Conservation (phyloP, 2,113 vertebrate species). For the Chlamydotis undulata region DNA sequence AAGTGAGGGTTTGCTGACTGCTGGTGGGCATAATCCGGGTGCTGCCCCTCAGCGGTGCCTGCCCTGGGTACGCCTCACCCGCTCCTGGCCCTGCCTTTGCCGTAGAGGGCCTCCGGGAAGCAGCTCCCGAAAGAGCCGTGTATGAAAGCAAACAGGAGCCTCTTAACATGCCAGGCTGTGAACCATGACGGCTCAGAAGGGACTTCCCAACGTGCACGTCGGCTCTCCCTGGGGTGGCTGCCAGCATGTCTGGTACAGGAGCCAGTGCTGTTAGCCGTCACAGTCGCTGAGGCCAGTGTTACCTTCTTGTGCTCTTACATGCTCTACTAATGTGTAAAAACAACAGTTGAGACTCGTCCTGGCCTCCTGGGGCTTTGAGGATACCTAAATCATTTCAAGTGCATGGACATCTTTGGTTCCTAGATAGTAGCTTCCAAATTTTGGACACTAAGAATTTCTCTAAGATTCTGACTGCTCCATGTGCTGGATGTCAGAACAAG, state of each 20-base stretch:
- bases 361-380: not conserved
- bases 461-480: accelerated
- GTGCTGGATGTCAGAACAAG: not conserved
- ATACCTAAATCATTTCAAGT: not conserved
- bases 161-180: not conserved
- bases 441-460: not conserved
- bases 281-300: accelerated
- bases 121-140: not conserved
- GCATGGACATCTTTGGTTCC: not conserved
- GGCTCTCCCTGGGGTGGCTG: not conserved
- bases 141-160: not conserved
- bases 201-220: not conserved
- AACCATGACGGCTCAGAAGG: not conserved
- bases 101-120: not conserved
- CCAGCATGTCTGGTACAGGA: not conserved
- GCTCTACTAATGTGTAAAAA: not conserved
- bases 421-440: not conserved
- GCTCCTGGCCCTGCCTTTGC: accelerated
- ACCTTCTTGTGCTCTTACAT: not conserved
- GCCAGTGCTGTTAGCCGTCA: not conserved
- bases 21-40: accelerated
- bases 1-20: accelerated
- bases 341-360: not conserved
- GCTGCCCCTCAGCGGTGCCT: not conserved
- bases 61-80: accelerated